These are phyloP conservation scores for Gerris lacustris DNA, from an alignment of 2,888 invertebrate genomes.

Conservation along the genomic window DNA sequence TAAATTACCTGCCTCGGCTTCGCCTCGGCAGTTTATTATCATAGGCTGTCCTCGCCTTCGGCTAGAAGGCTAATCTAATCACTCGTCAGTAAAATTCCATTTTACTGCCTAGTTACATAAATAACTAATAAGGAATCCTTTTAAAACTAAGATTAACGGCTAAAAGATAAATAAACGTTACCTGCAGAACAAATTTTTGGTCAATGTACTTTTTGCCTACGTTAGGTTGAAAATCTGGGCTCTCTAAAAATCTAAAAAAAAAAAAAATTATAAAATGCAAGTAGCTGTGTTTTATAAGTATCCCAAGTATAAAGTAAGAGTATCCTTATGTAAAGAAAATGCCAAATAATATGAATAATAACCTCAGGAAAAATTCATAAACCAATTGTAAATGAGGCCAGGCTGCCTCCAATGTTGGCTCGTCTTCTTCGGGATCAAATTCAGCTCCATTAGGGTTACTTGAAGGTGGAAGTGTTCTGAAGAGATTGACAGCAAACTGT, in stretches of 20 bases:
- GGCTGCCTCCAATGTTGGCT: constrained; percentile 85
- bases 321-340: no score
- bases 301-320: no score
- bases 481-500: constrained; percentile 74
- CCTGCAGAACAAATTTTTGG: constrained; percentile 88
- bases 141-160: constrained; percentile 5
- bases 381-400: constrained; percentile 76
- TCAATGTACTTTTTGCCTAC: constrained; percentile 88
- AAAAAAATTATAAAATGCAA: no score
- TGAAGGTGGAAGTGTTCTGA: constrained; percentile 78
- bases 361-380: constrained; percentile 49
- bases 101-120: no score
- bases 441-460: constrained; percentile 74
- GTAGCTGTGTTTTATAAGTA: no score
- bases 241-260: constrained; percentile 72
- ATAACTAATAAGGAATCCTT: constrained; percentile 1
- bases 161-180: constrained; percentile 34
- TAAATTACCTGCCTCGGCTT: no score
- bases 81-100: no score
- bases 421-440: constrained; percentile 90
- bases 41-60: no score
- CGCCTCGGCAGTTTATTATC: no score
- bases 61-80: no score
- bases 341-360: no score
- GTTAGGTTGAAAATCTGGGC: constrained; percentile 83